Conservation (phyloP, 2,888 invertebrate species). For the Dorcus parallelipipedus region DNA sequence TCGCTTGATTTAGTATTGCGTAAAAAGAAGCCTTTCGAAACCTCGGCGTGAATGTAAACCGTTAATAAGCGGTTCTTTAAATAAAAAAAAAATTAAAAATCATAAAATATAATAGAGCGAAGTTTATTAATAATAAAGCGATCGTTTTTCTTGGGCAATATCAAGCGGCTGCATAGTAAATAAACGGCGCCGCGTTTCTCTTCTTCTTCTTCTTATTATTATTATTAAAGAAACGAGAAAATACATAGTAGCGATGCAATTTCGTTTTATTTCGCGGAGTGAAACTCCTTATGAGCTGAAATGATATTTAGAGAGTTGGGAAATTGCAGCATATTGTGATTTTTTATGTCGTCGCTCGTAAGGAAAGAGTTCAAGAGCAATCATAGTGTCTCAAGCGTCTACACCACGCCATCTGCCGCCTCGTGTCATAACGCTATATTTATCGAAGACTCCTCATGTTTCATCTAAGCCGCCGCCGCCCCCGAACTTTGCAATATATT, state of each 20-base stretch:
- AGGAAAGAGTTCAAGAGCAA: conserved; percentile 11
- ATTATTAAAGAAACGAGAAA: too few relatives aligned
- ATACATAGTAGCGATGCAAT: neutral
- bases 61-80: too few relatives aligned
- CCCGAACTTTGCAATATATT: neutral
- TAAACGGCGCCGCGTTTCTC: too few relatives aligned
- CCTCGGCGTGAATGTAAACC: too few relatives aligned
- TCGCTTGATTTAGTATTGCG: too few relatives aligned
- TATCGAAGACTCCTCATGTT: neutral
- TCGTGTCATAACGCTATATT: conserved; percentile 8
- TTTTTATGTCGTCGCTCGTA: conserved; percentile 5
- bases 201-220: too few relatives aligned
- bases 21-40: too few relatives aligned
- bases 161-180: too few relatives aligned
- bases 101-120: too few relatives aligned
- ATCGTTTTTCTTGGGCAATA: too few relatives aligned
- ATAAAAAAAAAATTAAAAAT: too few relatives aligned
- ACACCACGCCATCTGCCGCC: conserved; percentile 7
- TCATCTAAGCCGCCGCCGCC: neutral
- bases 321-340: conserved; percentile 11
- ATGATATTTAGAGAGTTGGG: conserved; percentile 4
- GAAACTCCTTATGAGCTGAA: conserved; percentile 7
- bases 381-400: conserved; percentile 9
- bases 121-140: too few relatives aligned
- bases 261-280: conserved; percentile 5